These are phyloP conservation scores for Catharus bicknelli DNA, from an alignment of 2,113 vertebrate species.

Conservation along the genomic window DNA sequence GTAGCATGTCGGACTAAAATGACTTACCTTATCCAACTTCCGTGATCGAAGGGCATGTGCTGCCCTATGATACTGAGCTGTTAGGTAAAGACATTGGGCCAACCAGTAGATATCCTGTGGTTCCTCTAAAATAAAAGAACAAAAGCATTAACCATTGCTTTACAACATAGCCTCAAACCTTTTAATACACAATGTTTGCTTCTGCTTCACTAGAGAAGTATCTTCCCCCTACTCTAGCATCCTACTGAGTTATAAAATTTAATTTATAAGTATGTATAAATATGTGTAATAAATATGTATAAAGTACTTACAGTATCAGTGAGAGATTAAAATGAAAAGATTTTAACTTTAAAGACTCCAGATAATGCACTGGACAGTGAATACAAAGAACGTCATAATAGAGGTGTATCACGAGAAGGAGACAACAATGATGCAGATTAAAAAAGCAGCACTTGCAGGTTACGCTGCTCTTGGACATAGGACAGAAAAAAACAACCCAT, in stretches of 20 bases:
- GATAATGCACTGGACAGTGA: neutral
- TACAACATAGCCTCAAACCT: neutral
- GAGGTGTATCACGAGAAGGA: neutral
- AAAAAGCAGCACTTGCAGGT: neutral
- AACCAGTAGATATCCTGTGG: slow-evolving; percentile 98
- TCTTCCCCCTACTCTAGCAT: neutral
- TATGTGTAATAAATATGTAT: neutral
- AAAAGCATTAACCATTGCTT: neutral
- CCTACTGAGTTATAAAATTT: neutral
- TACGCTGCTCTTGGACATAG: neutral
- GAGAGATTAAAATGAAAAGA: neutral
- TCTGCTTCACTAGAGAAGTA: neutral
- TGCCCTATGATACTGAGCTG: slow-evolving; percentile 96
- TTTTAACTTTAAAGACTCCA: neutral
- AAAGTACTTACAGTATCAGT: neutral
- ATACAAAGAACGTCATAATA: neutral
- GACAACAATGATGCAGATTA: neutral
- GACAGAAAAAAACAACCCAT: neutral
- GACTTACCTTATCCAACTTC: slow-evolving; percentile 92
- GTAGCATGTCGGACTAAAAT: neutral
- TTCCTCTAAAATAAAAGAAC: slow-evolving; percentile 77
- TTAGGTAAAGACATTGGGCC: slow-evolving; percentile 96
- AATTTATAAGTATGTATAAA: neutral
- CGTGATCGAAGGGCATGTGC: slow-evolving; percentile 93
- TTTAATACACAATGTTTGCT: neutral